phyloP scores from a whole-genome alignment of 2,888 invertebrate genomes.

The Lysandra bellargus region DNA sequence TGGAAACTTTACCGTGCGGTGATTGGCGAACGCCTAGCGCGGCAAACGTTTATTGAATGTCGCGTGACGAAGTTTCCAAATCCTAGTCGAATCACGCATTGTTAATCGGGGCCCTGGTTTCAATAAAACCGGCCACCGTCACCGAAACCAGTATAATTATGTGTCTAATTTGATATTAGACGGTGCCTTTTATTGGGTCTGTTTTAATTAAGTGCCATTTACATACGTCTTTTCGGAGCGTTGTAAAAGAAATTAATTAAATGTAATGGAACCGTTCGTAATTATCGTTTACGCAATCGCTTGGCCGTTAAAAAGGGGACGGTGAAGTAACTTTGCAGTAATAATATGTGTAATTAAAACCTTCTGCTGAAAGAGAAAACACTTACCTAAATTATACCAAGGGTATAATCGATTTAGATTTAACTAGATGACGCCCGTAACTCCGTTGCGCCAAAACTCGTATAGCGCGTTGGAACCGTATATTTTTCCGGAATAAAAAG shows the following conservation, averaged over 20 bases:
- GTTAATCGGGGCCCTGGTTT: too few relatives aligned
- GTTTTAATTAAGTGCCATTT: background rate
- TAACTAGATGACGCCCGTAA: background rate
- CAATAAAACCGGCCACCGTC: too few relatives aligned
- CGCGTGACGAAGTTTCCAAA: too few relatives aligned
- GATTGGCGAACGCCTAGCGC: too few relatives aligned
- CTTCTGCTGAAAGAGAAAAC: background rate
- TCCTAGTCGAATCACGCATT: too few relatives aligned
- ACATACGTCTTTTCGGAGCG: background rate
- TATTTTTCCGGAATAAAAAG: too few relatives aligned
- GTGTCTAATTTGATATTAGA: background rate
- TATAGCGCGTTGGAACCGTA: too few relatives aligned
- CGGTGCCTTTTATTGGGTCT: background rate
- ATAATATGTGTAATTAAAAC: constrained; percentile 17
- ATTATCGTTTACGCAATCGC: constrained; percentile 20
- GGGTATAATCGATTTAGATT: background rate
- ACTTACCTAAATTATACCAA: background rate
- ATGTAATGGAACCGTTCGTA: constrained; percentile 2
- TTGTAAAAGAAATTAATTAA: constrained; percentile 15
- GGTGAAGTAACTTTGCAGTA: background rate
- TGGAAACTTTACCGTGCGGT: too few relatives aligned
- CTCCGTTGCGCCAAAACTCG: too few relatives aligned
- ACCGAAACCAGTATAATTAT: background rate
- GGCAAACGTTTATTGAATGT: too few relatives aligned
- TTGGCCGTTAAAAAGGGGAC: constrained; percentile 12